These are phyloP conservation scores for Fistularia commersonii DNA, from an alignment of 2,797 vertebrate genomes.

Conservation along the genomic window DNA sequence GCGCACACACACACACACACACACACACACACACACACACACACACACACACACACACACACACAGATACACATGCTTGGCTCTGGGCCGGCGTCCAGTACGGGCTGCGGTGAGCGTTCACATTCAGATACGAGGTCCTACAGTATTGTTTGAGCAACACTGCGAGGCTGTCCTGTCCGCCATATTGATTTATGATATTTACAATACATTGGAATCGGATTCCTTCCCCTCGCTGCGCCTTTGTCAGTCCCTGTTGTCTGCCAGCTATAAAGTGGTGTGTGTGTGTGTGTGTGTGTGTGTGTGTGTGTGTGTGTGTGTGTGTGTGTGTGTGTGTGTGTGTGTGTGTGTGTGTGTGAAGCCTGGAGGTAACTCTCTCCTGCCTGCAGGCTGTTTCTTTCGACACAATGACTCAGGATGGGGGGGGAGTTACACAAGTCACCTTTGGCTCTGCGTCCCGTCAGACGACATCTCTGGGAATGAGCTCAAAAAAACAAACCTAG, in stretches of 20 bases:
- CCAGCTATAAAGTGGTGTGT: background rate
- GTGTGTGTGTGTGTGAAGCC: no score
- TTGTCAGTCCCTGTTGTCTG: constrained; percentile 1
- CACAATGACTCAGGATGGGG: no score
- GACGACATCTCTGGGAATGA: no score
- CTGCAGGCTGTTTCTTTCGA: no score
- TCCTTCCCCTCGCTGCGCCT: background rate
- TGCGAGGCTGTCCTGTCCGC: constrained; percentile 17
- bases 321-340: no score
- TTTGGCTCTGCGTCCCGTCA: no score
- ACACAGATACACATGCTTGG: background rate
- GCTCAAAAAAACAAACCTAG: no score
- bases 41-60: background rate
- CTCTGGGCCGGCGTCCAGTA: constrained; percentile 28
- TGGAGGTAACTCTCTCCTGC: no score
- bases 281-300: background rate
- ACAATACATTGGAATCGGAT: constrained; percentile 20
- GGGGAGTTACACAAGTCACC: no score
- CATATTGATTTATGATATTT: constrained; percentile 28
- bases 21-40: background rate
- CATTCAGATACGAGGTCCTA: constrained; percentile 50
- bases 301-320: no score
- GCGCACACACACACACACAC: constrained; percentile 1
- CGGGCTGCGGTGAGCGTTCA: constrained; percentile 27
- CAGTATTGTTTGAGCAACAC: constrained; percentile 50